Evolutionary conservation across 64 coral and sea anemone species (phyloP).

Genomic region (Stichodactyla mertensii): DNA sequence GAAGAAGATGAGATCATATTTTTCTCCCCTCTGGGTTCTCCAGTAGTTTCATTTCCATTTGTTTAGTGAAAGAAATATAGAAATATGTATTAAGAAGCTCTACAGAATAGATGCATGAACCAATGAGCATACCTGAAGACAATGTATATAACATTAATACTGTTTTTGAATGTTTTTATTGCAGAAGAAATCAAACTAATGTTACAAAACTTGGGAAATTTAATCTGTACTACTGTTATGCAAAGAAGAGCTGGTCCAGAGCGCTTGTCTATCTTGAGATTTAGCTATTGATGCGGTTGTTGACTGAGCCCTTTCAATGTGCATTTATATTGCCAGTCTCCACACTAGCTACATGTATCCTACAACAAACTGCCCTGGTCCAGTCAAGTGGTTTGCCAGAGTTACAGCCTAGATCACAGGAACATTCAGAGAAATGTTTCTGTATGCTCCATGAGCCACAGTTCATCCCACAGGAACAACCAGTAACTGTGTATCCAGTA

Average conservation of each 20-base stretch:
- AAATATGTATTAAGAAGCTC: neutral
- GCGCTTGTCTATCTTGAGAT: constrained; percentile 38
- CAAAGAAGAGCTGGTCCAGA: constrained; percentile 41
- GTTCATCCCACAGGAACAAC: neutral
- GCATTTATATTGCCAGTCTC: neutral
- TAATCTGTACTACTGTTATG: neutral
- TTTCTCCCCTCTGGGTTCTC: no score
- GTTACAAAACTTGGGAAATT: neutral
- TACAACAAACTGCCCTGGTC: constrained; percentile 13
- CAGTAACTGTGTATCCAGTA: neutral
- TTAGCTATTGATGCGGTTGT: neutral
- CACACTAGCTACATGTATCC: neutral
- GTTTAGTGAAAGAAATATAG: no score
- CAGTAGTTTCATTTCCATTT: no score
- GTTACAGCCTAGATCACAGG: neutral
- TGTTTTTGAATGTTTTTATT: neutral
- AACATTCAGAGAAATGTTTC: neutral
- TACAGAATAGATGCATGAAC: neutral
- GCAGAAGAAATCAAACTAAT: neutral
- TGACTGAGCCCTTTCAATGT: neutral
- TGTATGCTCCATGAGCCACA: constrained; percentile 3
- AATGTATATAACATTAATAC: neutral
- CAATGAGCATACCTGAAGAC: constrained; percentile 25
- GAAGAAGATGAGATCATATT: no score
- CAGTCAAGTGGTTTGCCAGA: constrained; percentile 5